Percentiles rank a stretch among this genome's conserved stretches.
Evolutionary conservation across 1,140 invertebrate species (phyloP).

Genomic region (Conus ventricosus): DNA sequence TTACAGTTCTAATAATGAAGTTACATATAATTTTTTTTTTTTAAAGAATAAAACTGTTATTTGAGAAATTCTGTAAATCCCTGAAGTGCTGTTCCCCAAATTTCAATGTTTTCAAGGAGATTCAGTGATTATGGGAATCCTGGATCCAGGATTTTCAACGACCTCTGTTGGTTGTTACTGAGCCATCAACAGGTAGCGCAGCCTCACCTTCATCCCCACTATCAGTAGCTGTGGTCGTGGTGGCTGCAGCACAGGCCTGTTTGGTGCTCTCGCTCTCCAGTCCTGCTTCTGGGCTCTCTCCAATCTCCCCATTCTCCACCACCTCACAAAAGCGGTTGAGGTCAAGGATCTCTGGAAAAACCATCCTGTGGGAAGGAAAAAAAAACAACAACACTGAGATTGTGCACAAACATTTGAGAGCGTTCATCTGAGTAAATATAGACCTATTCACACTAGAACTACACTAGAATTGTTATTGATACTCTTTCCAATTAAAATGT

Average conservation of each 20-base stretch:
- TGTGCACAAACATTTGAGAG: neutral
- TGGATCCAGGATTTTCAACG: no score
- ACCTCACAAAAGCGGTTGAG: constrained; percentile 85
- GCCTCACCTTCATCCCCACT: constrained; percentile 62
- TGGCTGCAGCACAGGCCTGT: neutral
- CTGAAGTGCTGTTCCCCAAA: no score
- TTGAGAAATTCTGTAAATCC: no score
- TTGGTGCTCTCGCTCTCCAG: constrained; percentile 16
- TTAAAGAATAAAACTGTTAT: no score
- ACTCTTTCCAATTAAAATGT: neutral
- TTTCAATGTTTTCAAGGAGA: no score
- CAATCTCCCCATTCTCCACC: constrained; percentile 46
- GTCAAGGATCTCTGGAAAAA: constrained; percentile 88
- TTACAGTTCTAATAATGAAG: no score
- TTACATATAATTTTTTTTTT: no score
- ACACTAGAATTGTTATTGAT: neutral
- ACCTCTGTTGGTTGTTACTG: no score
- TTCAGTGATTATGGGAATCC: no score
- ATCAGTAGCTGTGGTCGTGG: constrained; percentile 36
- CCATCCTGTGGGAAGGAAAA: constrained; percentile 79
- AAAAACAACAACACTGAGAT: neutral
- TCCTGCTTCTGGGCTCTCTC: constrained; percentile 49
- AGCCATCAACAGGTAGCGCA: no score
- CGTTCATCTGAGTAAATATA: no score
- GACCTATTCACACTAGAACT: neutral